Evolutionary conservation across 2,113 vertebrate genomes (phyloP).

Genomic region (Erinaceus europaeus): DNA sequence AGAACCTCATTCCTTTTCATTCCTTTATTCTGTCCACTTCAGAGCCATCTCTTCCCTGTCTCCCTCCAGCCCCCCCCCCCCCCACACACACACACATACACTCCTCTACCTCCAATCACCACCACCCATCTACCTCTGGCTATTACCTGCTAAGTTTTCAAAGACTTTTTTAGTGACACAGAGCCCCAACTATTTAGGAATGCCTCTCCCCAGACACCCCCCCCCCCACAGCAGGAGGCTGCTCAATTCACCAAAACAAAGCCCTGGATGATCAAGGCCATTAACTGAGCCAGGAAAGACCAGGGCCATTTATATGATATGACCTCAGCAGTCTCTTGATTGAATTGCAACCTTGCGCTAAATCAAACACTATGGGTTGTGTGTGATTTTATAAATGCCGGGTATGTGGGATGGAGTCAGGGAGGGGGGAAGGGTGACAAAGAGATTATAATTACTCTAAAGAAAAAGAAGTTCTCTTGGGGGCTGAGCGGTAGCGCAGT

Average conservation of each 20-base stretch:
- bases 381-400: constrained; percentile 58
- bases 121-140: neutral
- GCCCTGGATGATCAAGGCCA: constrained; percentile 78
- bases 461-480: neutral
- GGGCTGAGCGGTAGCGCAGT: too few relatives aligned
- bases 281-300: constrained; percentile 77
- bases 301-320: constrained; percentile 77
- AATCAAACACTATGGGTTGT: constrained; percentile 73
- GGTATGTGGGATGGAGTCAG: neutral
- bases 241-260: constrained; percentile 82
- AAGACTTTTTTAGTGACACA: constrained; percentile 74
- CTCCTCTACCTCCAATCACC: too few relatives aligned
- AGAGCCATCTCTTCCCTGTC: neutral
- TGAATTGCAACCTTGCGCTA: constrained; percentile 80
- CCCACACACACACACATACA: too few relatives aligned
- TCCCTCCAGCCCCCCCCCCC: too few relatives aligned
- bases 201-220: too few relatives aligned
- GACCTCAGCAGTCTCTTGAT: constrained; percentile 79
- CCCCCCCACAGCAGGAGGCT: constrained; percentile 64
- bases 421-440: neutral
- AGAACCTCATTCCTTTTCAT: constrained; percentile 3
- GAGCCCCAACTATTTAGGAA: constrained; percentile 71
- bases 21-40: neutral
- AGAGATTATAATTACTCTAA: neutral
- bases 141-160: neutral